Evolutionary conservation across 2,888 invertebrate genomes (phyloP), one percentile per base, ranked within the genome.

Genomic region (Reticulitermes lucifugus): DNA sequence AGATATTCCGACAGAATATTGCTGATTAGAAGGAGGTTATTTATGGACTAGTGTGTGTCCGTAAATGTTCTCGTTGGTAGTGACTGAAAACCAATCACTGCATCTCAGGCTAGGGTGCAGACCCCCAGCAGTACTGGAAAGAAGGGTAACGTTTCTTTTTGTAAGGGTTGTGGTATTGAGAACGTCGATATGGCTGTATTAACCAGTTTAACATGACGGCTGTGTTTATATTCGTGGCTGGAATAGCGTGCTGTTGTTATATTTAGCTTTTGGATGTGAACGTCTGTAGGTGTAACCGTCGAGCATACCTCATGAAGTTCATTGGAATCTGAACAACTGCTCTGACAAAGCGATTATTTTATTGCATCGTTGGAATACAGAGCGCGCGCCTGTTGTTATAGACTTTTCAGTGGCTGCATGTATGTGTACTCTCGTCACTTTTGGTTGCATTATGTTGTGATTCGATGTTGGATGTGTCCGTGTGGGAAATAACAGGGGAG

Each of bases 241-340:
- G 55, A 55, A 55, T 55, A 55, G 18, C 25, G 25, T 65, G 65
- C 65, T 25, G n/a, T n/a, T 65, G n/a, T n/a, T 65, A 65, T 65
- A n/a, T 65, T 65, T n/a, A 65, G 25, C 25, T 65, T 65, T 25
- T 65, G 12, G n/a, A 65, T 25, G 65, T 25, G n/a, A 65, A 10
- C n/a, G 55, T 65, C n/a, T 65, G 65, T n/a, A 25, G 65, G 65
- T 65, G 65, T 65, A 65, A 65, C 65, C 65, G n/a, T 65, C 25
- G 65, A n/a, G 7, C 6, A 10, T n/a, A 65, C 14, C 14, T 14
- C n/a, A n/a, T 25, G 9, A n/a, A 65, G 65, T 65, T 65, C 25
- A 25, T 12, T 65, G 65, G 25, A 65, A 65, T 65, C 65, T 25
- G 65, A 65, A 65, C 18, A 3, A 60, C n/a, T 6, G 3, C 60